Percentiles rank a stretch among this genome's conserved stretches.
Evolutionary conservation across 2,113 vertebrate species (phyloP).

Genomic region (Hucho hucho): DNA sequence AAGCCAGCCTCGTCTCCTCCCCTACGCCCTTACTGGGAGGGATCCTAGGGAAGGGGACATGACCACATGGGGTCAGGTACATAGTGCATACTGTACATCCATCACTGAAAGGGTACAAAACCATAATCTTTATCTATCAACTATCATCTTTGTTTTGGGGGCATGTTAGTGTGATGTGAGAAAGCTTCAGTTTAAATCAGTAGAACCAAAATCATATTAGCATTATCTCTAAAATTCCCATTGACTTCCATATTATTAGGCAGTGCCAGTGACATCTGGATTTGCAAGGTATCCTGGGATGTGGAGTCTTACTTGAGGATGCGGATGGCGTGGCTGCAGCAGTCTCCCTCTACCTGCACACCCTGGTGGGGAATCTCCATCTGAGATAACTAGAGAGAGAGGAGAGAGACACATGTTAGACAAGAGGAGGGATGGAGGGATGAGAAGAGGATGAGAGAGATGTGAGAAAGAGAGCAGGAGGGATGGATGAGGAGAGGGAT

Average conservation of each 20-base stretch:
- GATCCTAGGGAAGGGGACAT: slow-evolving; percentile 73
- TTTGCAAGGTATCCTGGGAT: too few relatives aligned
- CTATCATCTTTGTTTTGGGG: neutral
- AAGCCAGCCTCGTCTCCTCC: slow-evolving; percentile 89
- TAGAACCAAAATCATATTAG: too few relatives aligned
- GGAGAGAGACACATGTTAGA: neutral
- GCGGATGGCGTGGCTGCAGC: slow-evolving; percentile 93
- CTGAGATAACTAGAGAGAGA: slow-evolving; percentile 81
- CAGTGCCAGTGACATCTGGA: too few relatives aligned
- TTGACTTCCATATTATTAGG: too few relatives aligned
- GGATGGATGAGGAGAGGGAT: neutral
- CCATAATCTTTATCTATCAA: neutral
- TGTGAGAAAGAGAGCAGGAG: neutral
- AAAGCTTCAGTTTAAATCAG: too few relatives aligned
- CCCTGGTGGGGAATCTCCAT: slow-evolving; percentile 97
- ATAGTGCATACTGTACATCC: neutral
- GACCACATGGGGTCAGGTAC: neutral
- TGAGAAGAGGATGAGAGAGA: neutral
- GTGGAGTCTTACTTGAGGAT: slow-evolving; percentile 84
- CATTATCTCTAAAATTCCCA: too few relatives aligned
- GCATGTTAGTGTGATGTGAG: neutral
- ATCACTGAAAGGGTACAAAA: neutral
- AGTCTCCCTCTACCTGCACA: slow-evolving; percentile 95
- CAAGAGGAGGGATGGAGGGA: neutral
- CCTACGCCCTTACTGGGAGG: slow-evolving; percentile 89